A percentile compares a stretch with the other conserved stretches of the same genome.
Conservation (phyloP, 1,140 invertebrate genomes). For the Orius laevigatus region DNA sequence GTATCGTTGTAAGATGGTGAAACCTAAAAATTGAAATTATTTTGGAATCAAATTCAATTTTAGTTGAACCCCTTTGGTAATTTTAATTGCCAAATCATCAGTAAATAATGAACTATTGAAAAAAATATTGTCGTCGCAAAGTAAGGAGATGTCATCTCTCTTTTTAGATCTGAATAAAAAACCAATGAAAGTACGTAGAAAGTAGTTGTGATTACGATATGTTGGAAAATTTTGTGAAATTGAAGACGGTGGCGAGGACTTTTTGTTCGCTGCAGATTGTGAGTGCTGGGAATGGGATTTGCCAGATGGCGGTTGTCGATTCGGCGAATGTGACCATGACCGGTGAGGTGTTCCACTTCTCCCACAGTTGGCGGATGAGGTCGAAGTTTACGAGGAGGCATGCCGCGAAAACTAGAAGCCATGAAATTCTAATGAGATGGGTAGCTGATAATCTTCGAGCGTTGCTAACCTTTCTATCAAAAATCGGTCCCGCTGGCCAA, state of each 20-base stretch:
- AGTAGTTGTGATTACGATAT: too few species aligned
- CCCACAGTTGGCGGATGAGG: background rate
- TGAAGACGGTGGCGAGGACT: background rate
- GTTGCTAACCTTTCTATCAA: slow-evolving; percentile 17
- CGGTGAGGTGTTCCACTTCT: slow-evolving; percentile 2
- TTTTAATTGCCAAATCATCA: background rate
- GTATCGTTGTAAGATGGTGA: too few species aligned
- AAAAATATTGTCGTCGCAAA: slow-evolving; percentile 35
- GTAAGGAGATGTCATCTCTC: slow-evolving; percentile 31
- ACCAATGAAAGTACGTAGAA: background rate
- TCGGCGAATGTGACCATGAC: slow-evolving; percentile 5
- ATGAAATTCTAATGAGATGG: background rate
- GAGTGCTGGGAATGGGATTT: slow-evolving; percentile 18
- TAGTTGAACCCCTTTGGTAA: background rate
- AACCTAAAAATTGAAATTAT: too few species aligned
- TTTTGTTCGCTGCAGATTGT: slow-evolving; percentile 17
- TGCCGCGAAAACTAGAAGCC: slow-evolving; percentile 1
- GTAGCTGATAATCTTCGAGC: background rate
- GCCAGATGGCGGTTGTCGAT: slow-evolving; percentile 9
- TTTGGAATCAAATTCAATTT: too few species aligned
- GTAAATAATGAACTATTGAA: background rate
- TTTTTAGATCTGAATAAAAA: slow-evolving; percentile 10
- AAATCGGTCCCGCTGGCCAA: slow-evolving; percentile 17
- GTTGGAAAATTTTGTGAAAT: background rate
- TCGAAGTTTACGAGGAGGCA: background rate